phyloP scores from a whole-genome alignment of 2,113 vertebrate genomes.

The Australoheros scitulus region DNA sequence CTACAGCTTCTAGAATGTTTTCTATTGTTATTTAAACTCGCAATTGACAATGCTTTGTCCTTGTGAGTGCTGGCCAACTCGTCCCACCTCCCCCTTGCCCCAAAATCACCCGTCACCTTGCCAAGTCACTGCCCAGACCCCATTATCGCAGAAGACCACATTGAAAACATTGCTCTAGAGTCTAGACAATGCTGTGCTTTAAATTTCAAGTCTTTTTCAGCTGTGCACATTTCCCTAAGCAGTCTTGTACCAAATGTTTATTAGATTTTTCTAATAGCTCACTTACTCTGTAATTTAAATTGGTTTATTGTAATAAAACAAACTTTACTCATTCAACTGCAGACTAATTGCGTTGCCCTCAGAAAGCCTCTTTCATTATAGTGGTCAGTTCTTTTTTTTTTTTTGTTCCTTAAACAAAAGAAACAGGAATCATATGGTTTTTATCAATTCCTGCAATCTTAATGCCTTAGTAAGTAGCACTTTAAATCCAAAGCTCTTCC shows the following conservation, averaged over 20 bases:
- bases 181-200: constrained; percentile 3
- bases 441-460: constrained; percentile 74
- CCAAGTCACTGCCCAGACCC: neutral
- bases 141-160: constrained; percentile 27
- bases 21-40: neutral
- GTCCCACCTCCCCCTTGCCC: neutral
- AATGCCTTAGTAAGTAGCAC: constrained; percentile 76
- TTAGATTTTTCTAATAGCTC: constrained; percentile 22
- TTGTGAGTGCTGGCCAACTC: neutral
- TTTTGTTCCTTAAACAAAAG: constrained; percentile 39
- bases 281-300: neutral
- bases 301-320: constrained; percentile 11
- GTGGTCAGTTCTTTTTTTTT: constrained; percentile 4
- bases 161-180: constrained; percentile 10
- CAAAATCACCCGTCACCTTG: neutral
- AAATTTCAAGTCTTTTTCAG: constrained; percentile 23
- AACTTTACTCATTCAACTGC: constrained; percentile 1
- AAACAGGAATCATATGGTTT: constrained; percentile 43
- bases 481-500: constrained; percentile 73
- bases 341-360: constrained; percentile 40
- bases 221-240: neutral
- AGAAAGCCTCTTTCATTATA: constrained; percentile 38
- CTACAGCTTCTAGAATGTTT: neutral
- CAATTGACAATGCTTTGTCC: neutral
- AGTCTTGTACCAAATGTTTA: neutral